Base-by-base conservation (phyloP, 2,888 invertebrate genomes). In the Reticulitermes lucifugus region DNA sequence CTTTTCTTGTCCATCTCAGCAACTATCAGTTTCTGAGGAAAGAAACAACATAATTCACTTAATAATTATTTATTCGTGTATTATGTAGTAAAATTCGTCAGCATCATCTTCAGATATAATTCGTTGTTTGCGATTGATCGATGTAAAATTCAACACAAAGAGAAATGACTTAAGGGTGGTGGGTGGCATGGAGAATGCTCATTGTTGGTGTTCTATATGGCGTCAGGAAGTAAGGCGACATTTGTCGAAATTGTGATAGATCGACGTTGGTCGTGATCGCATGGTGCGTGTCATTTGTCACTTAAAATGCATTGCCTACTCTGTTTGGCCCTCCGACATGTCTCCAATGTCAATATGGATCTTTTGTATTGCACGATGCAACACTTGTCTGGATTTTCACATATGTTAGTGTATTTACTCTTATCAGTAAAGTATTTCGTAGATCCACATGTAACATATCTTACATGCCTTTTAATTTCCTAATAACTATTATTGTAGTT, bases 171-270 rank as follows among this genome's bases (percentile, higher is more conserved):
- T 18, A 7, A n/a, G 25, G 65, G 65, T 4, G 65, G 65, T 65
- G 65, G 65, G 65, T 65, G 65, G 65, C n/a, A 65, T 25, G 25
- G 25, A 65, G 5, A 65, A n/a, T 25, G 7, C 65, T 65, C 65
- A 65, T 65, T 65, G n/a, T n/a, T 65, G n/a, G 65, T 65, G 65
- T 65, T 65, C 14, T 65, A 10, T 73, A 29, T 41, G 35, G 73
- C 73, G 73, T 73, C 73, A 73, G 73, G 71, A 73, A 41, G 35
- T 41, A 21, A 73, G 73, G 41, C 73, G 73, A 73, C 80, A 80
- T 80, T 80, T 80, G 80, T 80, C 80, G 80, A 80, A 80, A 80
- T 80, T 55, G 80, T 80, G 80, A 80, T 80, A 60, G 80, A 80
- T 80, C 80, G 73, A 41, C 73, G 21, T 21, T 73, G 73, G 35